A percentile compares a stretch with the other conserved stretches of the same genome.
Evolutionary conservation across 2,888 invertebrate species (phyloP).

Genomic region (Drosophila vallismaia): DNA sequence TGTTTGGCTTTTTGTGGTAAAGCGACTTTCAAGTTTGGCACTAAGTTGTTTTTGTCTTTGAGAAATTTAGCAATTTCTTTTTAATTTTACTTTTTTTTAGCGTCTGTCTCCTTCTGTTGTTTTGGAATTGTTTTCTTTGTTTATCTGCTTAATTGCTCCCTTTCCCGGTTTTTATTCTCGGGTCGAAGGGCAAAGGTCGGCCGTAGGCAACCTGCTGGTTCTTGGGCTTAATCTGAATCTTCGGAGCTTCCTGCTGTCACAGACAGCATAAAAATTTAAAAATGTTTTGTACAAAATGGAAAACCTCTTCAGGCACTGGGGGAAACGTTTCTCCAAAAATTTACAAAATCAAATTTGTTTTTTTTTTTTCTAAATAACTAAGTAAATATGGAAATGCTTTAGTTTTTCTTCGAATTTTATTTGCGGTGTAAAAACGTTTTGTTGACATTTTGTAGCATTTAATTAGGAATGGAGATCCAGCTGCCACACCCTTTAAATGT

Average conservation of each 20-base stretch:
- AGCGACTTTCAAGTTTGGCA: constrained; percentile 51
- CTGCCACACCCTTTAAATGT: constrained; percentile 8
- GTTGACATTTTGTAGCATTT: constrained; percentile 52
- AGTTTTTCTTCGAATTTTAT: background rate
- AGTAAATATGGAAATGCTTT: too few relatives aligned
- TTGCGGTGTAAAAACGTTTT: constrained; percentile 30
- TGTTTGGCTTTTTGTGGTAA: constrained; percentile 38
- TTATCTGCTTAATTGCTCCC: constrained; percentile 72
- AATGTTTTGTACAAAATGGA: constrained; percentile 15
- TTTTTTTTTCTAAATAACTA: too few relatives aligned
- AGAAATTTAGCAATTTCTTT: constrained; percentile 67
- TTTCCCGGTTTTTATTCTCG: background rate
- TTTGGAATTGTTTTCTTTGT: constrained; percentile 74
- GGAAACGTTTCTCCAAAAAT: background rate
- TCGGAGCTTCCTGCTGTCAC: constrained; percentile 22
- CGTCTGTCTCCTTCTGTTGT: constrained; percentile 53
- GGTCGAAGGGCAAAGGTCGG: constrained; percentile 38
- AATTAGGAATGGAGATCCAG: constrained; percentile 43
- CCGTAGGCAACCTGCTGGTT: constrained; percentile 44
- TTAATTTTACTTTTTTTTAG: constrained; percentile 47
- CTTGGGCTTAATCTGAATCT: constrained; percentile 16
- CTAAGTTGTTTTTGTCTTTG: constrained; percentile 66
- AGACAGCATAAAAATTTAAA: constrained; percentile 7
- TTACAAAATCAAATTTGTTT: too few relatives aligned
- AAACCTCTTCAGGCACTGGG: constrained; percentile 12